phyloP scores from a whole-genome alignment of 2,797 vertebrate genomes.

The Heterohyrax brucei region DNA sequence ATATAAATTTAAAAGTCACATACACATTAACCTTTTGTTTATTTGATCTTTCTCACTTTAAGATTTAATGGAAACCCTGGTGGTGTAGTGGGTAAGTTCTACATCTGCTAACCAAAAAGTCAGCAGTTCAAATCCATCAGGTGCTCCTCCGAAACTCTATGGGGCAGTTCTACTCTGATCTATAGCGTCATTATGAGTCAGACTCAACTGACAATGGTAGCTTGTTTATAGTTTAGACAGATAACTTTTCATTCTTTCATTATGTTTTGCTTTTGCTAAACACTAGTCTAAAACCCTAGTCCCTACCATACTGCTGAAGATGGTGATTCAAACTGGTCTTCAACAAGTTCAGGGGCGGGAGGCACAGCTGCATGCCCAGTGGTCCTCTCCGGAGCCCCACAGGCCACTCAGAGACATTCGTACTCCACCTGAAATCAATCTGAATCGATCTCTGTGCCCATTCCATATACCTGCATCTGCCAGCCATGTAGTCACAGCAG shows the following conservation, averaged over 20 bases:
- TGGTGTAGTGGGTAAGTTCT: too few relatives aligned
- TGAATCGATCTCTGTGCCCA: rapidly evolving
- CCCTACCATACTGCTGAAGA: rapidly evolving
- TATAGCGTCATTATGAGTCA: too few relatives aligned
- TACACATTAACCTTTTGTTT: rapidly evolving
- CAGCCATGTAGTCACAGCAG: neutral
- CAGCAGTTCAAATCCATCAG: too few relatives aligned
- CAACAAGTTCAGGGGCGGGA: too few relatives aligned
- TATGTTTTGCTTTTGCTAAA: neutral
- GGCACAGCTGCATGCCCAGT: rapidly evolving
- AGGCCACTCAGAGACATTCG: neutral
- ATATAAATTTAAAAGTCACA: rapidly evolving
- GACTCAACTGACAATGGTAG: too few relatives aligned
- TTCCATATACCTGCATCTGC: neutral
- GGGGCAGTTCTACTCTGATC: too few relatives aligned
- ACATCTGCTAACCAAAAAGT: too few relatives aligned
- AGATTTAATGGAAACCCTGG: too few relatives aligned
- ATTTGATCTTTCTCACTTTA: neutral
- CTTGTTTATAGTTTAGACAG: too few relatives aligned
- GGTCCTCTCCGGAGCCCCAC: neutral
- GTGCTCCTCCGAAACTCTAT: too few relatives aligned
- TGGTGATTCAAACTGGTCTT: neutral
- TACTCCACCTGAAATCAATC: rapidly evolving
- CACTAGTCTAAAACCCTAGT: rapidly evolving
- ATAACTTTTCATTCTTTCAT: neutral